Conservation (phyloP, 2,888 invertebrate species). For the Pandemis heparana region DNA sequence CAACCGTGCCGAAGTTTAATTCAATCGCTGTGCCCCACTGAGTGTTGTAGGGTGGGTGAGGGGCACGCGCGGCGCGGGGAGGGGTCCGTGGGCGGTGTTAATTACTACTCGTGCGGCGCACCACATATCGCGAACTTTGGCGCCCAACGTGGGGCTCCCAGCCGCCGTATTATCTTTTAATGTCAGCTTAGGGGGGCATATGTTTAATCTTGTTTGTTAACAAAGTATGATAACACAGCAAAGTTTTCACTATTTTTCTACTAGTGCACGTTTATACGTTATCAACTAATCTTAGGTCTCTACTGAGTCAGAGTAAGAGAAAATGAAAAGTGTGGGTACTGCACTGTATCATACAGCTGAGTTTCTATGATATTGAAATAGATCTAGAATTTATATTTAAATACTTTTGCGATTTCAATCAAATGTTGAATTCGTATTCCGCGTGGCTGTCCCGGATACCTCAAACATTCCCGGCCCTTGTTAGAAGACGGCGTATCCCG, state of each 20-base stretch:
- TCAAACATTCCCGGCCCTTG: constrained; percentile 77
- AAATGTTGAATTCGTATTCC: constrained; percentile 72
- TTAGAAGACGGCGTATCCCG: constrained; percentile 64
- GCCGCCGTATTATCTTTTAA: constrained; percentile 75
- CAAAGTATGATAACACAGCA: constrained; percentile 60
- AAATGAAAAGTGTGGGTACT: too few species aligned
- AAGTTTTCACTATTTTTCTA: constrained; percentile 49
- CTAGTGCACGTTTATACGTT: neutral
- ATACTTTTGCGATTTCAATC: constrained; percentile 73
- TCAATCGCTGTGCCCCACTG: constrained; percentile 80
- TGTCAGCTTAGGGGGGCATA: constrained; percentile 63
- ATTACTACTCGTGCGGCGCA: constrained; percentile 82
- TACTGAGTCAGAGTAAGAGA: too few species aligned
- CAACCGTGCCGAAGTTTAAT: constrained; percentile 84
- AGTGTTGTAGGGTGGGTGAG: constrained; percentile 55
- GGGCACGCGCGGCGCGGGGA: constrained; percentile 49
- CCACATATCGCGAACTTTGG: constrained; percentile 84
- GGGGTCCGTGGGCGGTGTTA: constrained; percentile 74
- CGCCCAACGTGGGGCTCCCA: constrained; percentile 69
- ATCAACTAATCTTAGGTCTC: too few species aligned
- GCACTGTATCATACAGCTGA: neutral
- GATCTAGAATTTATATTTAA: constrained; percentile 50
- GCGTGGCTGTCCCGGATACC: constrained; percentile 71
- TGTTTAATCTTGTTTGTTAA: constrained; percentile 63
- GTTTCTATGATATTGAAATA: neutral